Evolutionary conservation across 2,888 invertebrate genomes (phyloP), one percentile per base, ranked within the genome.

Genomic region (Ophion obscuratus): DNA sequence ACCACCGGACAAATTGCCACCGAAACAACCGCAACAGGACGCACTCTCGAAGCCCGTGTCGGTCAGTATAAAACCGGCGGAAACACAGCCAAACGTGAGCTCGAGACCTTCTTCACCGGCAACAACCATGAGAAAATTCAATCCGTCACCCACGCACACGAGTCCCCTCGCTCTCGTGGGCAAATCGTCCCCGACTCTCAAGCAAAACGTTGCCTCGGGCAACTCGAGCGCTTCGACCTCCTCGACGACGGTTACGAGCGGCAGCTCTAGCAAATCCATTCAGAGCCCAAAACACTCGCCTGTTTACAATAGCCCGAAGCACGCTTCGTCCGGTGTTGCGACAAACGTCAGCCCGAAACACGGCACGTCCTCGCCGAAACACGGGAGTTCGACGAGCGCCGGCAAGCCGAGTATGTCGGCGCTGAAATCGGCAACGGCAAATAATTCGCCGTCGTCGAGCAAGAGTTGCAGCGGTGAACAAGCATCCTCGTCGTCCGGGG

Each of bases 371-470:
- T 97, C 97, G 20, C 97, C 98, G 27, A 98, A 97, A 93, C 97
- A 97, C 89, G 96, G 96, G 0, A 95, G 95, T 36, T 96, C 96
- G 0, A 95, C 96, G 17, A 95, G 96, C 81, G 96, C 97, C 0
- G 98, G 98, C 0, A 98, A 98, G 92, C 98, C 98, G 0, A 98
- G 98, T 91, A 97, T 98, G 97, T 97, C 97, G 0, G 96, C 98
- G 0, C 94, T 98, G 31, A 98, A 98, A 92, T 98, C 97, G 59
- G 97, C 97, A 0, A 95, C 96, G 10, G 88, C 88, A 0, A 96
- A 96, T 91, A 96, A 86, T 53, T 88, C 97, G 2, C 96, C 97
- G 9, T 81, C 88, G 2, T 87, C 85, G 7, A 95, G 95, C 95
- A 73, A 96, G 95, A 94, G 91, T 71, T 86, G 80, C 47, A 79